phyloP scores from a whole-genome alignment of 53 echinoderm and acorn worm genomes.

The Crossaster papposus region DNA sequence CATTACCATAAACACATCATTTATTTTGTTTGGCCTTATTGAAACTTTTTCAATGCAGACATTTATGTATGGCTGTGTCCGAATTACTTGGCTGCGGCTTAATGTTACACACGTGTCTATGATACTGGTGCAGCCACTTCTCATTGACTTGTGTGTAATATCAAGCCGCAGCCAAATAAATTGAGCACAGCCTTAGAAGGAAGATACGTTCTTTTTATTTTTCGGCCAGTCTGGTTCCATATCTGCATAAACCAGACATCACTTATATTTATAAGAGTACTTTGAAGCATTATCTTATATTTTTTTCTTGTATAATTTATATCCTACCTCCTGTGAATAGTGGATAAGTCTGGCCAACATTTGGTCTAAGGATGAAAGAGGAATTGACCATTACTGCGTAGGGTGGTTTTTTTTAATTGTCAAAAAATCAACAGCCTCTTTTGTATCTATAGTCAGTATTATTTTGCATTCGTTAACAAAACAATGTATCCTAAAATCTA shows the following conservation, averaged over 20 bases:
- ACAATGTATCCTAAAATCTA: not conserved
- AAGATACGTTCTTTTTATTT: not conserved
- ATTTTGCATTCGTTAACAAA: slow-evolving; percentile 11
- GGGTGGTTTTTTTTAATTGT: slow-evolving; percentile 35
- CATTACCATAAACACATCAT: too few relatives aligned
- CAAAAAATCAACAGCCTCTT: slow-evolving; percentile 28
- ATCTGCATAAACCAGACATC: not conserved
- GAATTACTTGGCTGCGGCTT: too few relatives aligned
- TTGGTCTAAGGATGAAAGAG: slow-evolving; percentile 9
- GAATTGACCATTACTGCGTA: slow-evolving; percentile 36
- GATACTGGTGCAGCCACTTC: too few relatives aligned
- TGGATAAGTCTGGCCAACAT: slow-evolving; percentile 49
- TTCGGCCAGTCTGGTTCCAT: not conserved
- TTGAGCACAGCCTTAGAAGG: too few relatives aligned
- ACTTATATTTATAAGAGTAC: not conserved
- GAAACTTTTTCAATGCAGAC: too few relatives aligned
- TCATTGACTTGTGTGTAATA: too few relatives aligned
- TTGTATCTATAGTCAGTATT: slow-evolving; percentile 51
- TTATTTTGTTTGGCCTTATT: too few relatives aligned
- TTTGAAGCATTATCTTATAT: not conserved
- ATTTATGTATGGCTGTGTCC: too few relatives aligned
- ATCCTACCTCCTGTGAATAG: slow-evolving; percentile 44
- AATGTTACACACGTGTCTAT: too few relatives aligned
- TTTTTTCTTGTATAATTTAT: slow-evolving; percentile 7
- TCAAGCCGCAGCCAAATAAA: too few relatives aligned